phyloP scores from a whole-genome alignment of 1,140 invertebrate genomes.

The Drosophila bocki region DNA sequence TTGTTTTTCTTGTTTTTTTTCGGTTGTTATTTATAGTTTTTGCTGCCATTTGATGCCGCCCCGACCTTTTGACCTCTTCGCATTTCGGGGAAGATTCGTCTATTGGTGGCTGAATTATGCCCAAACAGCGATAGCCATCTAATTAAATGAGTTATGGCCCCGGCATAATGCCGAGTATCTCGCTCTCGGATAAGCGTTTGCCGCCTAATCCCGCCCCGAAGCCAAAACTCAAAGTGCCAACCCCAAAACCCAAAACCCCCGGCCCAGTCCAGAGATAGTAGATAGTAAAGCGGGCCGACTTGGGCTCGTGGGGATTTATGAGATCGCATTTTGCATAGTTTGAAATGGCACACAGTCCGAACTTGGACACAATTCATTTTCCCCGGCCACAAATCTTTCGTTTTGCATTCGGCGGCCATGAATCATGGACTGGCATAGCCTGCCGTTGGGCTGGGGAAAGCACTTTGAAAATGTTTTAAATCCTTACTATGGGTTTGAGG shows the following conservation, averaged over 20 bases:
- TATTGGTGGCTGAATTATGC: slow-evolving; percentile 46
- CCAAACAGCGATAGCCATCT: slow-evolving; percentile 54
- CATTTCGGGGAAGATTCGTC: slow-evolving; percentile 15
- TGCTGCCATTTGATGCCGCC: background rate
- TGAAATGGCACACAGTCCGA: slow-evolving; percentile 63
- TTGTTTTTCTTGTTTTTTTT: slow-evolving; percentile 19
- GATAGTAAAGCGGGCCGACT: slow-evolving; percentile 27
- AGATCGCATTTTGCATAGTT: slow-evolving; percentile 77
- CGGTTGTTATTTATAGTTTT: slow-evolving; percentile 50
- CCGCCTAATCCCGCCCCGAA: slow-evolving; percentile 45
- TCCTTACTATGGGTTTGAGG: slow-evolving; percentile 37
- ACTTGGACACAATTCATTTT: slow-evolving; percentile 70
- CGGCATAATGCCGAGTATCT: slow-evolving; percentile 66
- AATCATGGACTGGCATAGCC: slow-evolving; percentile 55
- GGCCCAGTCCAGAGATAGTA: background rate
- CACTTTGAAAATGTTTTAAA: slow-evolving; percentile 11
- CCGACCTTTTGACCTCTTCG: slow-evolving; percentile 58
- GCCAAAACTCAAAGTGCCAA: slow-evolving; percentile 4
- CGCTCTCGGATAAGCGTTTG: slow-evolving; percentile 45
- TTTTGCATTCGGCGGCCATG: slow-evolving; percentile 73
- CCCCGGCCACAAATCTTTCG: slow-evolving; percentile 68
- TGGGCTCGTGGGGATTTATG: slow-evolving; percentile 63
- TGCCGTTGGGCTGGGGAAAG: background rate
- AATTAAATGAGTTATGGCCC: slow-evolving; percentile 69
- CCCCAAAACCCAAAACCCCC: background rate